These are phyloP conservation scores for Epinotia brunnichana DNA, from an alignment of 2,888 invertebrate genomes.

Conservation along the genomic window DNA sequence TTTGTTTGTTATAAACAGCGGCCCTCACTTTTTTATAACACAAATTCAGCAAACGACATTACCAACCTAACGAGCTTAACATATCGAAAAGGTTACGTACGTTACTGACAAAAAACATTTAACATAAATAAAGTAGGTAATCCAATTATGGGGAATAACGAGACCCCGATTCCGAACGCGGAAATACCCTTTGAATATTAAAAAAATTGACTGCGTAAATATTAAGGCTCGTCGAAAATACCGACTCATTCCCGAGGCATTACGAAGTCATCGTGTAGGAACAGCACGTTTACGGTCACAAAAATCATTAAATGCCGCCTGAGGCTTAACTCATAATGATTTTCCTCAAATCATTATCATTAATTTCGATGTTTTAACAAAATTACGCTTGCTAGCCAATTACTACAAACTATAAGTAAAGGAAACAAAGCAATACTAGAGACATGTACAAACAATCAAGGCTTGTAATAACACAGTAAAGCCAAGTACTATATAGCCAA, in stretches of 20 bases:
- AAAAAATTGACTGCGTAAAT: conserved; percentile 57
- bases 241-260: conserved; percentile 45
- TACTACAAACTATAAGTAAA: not conserved
- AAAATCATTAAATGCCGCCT: conserved; percentile 19
- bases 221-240: conserved; percentile 46
- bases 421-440: too few species aligned
- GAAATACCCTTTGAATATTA: conserved; percentile 59
- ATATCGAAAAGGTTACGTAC: conserved; percentile 34
- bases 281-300: conserved; percentile 35
- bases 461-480: too few species aligned
- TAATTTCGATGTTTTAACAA: too few species aligned
- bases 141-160: conserved; percentile 62
- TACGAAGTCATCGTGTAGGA: conserved; percentile 44
- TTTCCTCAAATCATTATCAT: too few species aligned
- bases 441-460: too few species aligned
- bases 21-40: not conserved
- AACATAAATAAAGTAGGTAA: conserved; percentile 56
- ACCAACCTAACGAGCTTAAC: conserved; percentile 26
- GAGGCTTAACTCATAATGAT: not conserved
- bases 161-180: conserved; percentile 59
- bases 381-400: not conserved
- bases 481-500: not conserved
- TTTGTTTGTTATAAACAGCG: too few species aligned
- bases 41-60: conserved; percentile 19
- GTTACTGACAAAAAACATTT: conserved; percentile 55